Percentiles rank a stretch among this genome's conserved stretches.
Evolutionary conservation across 2,888 invertebrate species (phyloP).

Genomic region (Therioaphis trifolii): DNA sequence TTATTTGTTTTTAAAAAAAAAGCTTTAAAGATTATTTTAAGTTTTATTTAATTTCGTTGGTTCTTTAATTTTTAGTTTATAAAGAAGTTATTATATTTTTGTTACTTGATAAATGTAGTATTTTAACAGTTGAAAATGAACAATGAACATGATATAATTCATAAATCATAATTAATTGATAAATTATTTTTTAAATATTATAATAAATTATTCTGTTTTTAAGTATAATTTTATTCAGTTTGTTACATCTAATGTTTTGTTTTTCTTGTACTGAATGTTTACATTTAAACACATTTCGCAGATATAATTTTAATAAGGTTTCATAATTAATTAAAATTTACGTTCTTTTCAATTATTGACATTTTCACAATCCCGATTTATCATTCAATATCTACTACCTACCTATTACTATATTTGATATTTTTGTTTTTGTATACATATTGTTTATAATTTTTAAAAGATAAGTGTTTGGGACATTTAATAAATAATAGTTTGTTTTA

Average conservation of each 20-base stretch:
- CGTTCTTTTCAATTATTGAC: too few relatives aligned
- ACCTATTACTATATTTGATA: background rate
- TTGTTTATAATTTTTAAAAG: slow-evolving; percentile 7
- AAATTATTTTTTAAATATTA: background rate
- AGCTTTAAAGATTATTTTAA: background rate
- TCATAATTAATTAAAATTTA: too few relatives aligned
- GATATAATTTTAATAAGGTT: too few relatives aligned
- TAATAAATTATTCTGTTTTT: too few relatives aligned
- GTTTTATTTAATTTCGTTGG: background rate
- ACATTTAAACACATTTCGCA: too few relatives aligned
- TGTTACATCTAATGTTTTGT: too few relatives aligned
- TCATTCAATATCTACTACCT: too few relatives aligned
- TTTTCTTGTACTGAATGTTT: too few relatives aligned
- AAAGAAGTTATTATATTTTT: background rate
- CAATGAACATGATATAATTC: background rate
- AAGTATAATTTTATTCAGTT: too few relatives aligned
- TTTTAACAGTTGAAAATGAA: background rate
- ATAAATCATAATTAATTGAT: background rate
- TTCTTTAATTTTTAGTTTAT: slow-evolving; percentile 22
- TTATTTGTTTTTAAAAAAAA: background rate
- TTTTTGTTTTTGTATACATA: slow-evolving; percentile 20
- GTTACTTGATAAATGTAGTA: background rate
- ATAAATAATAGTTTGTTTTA: background rate
- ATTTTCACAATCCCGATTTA: too few relatives aligned
- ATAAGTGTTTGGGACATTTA: background rate